Evolutionary conservation across 2,797 vertebrate species (phyloP), one percentile per base, ranked within the genome.

Genomic region (Peromyscus melanophrys): DNA sequence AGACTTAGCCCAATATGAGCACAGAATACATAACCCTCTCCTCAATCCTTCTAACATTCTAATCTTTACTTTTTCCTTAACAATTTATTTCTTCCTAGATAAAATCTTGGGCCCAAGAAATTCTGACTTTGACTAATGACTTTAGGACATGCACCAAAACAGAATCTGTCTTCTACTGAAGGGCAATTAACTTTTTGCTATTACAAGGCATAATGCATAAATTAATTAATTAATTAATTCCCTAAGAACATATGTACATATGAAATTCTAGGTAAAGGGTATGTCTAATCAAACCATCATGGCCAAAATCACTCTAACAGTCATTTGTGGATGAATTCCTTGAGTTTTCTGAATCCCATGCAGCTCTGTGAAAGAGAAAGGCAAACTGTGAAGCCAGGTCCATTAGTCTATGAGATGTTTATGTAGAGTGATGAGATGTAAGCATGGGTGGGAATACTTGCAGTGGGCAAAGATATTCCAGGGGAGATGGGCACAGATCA

Each of bases 181-280:
- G 49, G 46, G 65, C 21, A 92, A 73, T 81, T 71, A 95, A 78
- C 34, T 77, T 89, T 95, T 84, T 92, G 40, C 13, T 95, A 77
- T 69, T 78, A 84, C 4, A 84, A 89, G 25, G 10, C 6, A 52
- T 34, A 80, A 91, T 73, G 52, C 11, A 40, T 37, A 40, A 23
- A 40, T 69, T n/a, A 31, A 49, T n/a, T 61, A 29, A 40, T 11
- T 37, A 61, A 43, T 3, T 31, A 52, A 52, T 37, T 3, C 34
- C 65, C 31, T 55, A 23, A 55, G 65, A n/a, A 29, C 29, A 59
- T 37, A 29, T 7, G 16, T n/a, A 8, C 16, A 75, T 23, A 34
- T 37, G 25, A 85, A 85, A 85, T 59, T 59, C 29, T 61, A 19
- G 49, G 17, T 14, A 46, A 57, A 87, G 43, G 7, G 21, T 65